Evolutionary conservation across 2,113 vertebrate species (phyloP).

Genomic region (Spea multiplicata): DNA sequence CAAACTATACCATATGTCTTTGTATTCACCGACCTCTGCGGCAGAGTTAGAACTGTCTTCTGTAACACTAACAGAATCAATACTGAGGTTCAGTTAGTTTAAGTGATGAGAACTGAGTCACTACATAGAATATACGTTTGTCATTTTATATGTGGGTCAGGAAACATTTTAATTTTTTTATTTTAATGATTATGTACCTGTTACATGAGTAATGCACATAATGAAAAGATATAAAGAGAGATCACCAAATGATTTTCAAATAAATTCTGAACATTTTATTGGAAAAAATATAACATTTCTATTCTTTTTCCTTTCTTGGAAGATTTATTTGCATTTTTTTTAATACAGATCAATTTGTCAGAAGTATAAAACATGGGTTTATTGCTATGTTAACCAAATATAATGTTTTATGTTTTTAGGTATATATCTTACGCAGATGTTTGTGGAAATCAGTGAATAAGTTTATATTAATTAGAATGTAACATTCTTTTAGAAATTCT

Average conservation of each 20-base stretch:
- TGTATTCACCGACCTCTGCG: constrained; percentile 51
- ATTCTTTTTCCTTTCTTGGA: constrained; percentile 11
- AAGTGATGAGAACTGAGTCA: constrained; percentile 24
- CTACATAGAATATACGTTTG: constrained; percentile 35
- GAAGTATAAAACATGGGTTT: too few relatives aligned
- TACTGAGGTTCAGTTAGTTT: constrained; percentile 13
- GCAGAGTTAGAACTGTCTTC: constrained; percentile 29
- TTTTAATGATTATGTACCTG: constrained; percentile 42
- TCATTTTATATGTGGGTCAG: constrained; percentile 42
- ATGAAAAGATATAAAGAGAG: constrained; percentile 14
- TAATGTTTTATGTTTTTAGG: too few relatives aligned
- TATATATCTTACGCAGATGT: too few relatives aligned
- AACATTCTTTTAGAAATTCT: too few relatives aligned
- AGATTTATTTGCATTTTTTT: not conserved
- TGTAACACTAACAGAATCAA: constrained; percentile 42
- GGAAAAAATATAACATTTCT: not conserved
- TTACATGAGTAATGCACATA: constrained; percentile 22
- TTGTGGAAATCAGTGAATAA: too few relatives aligned
- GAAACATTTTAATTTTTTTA: constrained; percentile 31
- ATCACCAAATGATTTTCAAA: constrained; percentile 22
- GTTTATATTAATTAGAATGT: too few relatives aligned
- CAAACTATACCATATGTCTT: constrained; percentile 41
- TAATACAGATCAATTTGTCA: not conserved
- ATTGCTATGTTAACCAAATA: too few relatives aligned
- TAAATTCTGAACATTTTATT: constrained; percentile 48